These are phyloP conservation scores for Mystacornis crossleyi DNA, from an alignment of 2,113 vertebrate species.

Conservation along the genomic window DNA sequence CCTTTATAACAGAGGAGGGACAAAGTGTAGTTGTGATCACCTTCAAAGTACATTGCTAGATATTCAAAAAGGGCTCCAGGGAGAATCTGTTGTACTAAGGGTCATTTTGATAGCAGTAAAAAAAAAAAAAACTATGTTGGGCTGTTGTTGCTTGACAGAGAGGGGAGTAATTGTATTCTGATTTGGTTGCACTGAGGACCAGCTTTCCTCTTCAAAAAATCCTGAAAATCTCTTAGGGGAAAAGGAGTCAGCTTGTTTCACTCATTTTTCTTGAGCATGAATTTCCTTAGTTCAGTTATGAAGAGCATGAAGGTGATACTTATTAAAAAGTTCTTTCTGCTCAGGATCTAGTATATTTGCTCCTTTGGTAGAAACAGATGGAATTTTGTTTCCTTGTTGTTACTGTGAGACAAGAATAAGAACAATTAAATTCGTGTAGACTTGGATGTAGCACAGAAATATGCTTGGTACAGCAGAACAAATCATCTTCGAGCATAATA, in stretches of 20 bases:
- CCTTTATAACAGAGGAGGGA: neutral
- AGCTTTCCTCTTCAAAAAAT: neutral
- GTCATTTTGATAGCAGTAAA: conserved; percentile 1
- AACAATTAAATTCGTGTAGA: neutral
- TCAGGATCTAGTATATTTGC: neutral
- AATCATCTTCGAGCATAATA: neutral
- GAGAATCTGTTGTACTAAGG: neutral
- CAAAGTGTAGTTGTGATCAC: neutral
- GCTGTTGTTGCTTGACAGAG: neutral
- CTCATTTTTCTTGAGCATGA: neutral
- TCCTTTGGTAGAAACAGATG: neutral
- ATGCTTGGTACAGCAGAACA: neutral
- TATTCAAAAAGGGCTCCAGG: neutral
- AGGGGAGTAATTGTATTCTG: neutral
- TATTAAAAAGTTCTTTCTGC: neutral
- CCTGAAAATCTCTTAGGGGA: neutral
- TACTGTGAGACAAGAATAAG: neutral
- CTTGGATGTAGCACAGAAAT: neutral
- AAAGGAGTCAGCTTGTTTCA: neutral
- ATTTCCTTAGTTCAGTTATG: neutral
- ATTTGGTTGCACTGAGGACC: neutral
- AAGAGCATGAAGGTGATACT: neutral
- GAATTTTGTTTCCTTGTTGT: conserved; percentile 3
- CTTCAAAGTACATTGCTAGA: neutral
- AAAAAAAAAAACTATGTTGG: neutral